Evolutionary conservation across 64 coral and sea anemone genomes (phyloP), one percentile per base, ranked within the genome.

Genomic region (Porites lutea): DNA sequence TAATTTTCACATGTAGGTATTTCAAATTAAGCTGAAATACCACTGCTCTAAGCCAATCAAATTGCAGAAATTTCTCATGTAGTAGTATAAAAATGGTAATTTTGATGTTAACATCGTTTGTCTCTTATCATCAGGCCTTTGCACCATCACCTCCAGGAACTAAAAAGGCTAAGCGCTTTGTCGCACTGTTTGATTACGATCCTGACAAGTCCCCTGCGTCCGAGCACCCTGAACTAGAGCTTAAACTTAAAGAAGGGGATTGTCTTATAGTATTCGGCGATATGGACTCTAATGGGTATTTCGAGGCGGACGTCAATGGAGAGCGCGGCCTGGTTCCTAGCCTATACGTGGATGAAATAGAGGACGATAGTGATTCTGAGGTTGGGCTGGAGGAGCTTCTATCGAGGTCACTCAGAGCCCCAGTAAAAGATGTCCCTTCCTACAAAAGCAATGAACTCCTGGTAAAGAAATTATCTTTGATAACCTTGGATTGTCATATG

Each of bases 181-280:
- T 97, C 48, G 95, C 88, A 60, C 86, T 97, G 20, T 94, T 94
- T 52, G 95, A 97, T 94, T 97, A 97, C 70, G 88, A 97, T 58
- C 95, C 95, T n/a, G 62, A 87, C 66, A 94, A 90, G 55, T 92
- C 95, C 11, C 93, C 69, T 49, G 77, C 87, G 2, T 91, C 91
- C 23, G 95, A 89, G 14, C 92, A 93, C 60, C 95, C 95, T 79
- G 95, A 94, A 46, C 20, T 90, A 46, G 95, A 97, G 55, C 95
- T 97, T 10, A 90, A 76, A 23, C 69, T 97, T 51, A 88, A 87
- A 78, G 92, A 97, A 59, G 91, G 95, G 27, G 95, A 97, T 68
- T 75, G 91, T 15, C 27, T 97, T 2, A 97, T 68, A 27, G 83
- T 97, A 52, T 78, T 87, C 76, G 92, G 95, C 13, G 95, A 97